Conservation (phyloP, 2,888 invertebrate species). For the Adelognathus sp. region DNA sequence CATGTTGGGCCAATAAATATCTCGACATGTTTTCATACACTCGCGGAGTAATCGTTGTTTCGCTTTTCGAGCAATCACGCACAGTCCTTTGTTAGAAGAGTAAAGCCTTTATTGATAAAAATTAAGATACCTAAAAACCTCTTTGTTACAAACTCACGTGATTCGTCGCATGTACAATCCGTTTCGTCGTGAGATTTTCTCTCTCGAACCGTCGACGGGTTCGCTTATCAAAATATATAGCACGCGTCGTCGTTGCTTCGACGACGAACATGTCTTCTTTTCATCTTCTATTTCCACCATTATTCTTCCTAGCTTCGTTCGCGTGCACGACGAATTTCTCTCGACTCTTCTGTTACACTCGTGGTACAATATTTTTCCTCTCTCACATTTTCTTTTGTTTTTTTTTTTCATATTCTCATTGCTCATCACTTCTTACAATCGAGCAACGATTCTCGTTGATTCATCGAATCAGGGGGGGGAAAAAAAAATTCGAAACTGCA, state of each 20-base stretch:
- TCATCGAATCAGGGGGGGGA: constrained; percentile 39
- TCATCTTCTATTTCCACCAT: constrained; percentile 55
- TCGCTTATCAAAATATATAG: constrained; percentile 63
- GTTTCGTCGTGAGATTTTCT: constrained; percentile 51
- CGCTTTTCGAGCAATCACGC: neutral
- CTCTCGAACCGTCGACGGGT: constrained; percentile 40
- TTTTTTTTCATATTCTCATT: neutral
- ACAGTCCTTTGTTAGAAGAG: constrained; percentile 58
- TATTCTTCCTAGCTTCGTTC: constrained; percentile 36
- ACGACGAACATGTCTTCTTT: constrained; percentile 47
- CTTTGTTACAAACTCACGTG: constrained; percentile 56
- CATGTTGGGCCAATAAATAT: no score
- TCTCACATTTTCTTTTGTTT: constrained; percentile 15
- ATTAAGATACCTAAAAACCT: constrained; percentile 64
- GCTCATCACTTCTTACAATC: constrained; percentile 3
- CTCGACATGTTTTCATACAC: no score
- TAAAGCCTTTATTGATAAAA: constrained; percentile 75
- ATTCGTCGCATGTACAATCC: constrained; percentile 59
- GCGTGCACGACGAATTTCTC: constrained; percentile 28
- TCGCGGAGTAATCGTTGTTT: neutral
- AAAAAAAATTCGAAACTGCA: constrained; percentile 67
- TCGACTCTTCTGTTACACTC: neutral
- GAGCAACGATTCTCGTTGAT: constrained; percentile 15
- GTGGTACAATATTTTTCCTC: constrained; percentile 24
- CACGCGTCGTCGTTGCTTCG: constrained; percentile 36